phyloP scores from a whole-genome alignment of 2,797 vertebrate genomes.

The Argyrosomus regius region DNA sequence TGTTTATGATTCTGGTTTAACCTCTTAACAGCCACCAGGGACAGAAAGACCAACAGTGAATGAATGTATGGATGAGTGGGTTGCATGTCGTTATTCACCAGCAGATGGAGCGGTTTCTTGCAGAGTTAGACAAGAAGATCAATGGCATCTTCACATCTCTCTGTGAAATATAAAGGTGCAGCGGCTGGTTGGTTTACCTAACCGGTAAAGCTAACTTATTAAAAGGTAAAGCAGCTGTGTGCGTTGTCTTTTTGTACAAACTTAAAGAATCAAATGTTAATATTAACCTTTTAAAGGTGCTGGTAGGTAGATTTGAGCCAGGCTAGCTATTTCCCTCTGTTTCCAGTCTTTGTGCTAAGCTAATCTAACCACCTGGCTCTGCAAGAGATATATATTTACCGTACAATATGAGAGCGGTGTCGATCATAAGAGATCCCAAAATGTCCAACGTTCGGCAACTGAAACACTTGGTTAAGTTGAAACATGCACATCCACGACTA shows the following conservation, averaged over 20 bases:
- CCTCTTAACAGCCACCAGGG: constrained; percentile 7
- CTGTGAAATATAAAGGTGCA: no score
- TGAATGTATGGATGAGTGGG: background rate
- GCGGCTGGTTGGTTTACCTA: no score
- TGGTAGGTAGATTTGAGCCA: no score
- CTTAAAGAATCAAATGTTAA: no score
- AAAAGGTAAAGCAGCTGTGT: background rate
- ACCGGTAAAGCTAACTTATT: background rate
- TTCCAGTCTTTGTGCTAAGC: background rate
- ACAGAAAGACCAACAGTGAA: constrained; percentile 1
- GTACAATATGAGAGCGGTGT: background rate
- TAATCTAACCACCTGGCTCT: background rate
- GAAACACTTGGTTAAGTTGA: background rate
- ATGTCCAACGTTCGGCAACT: background rate
- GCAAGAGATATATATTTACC: background rate
- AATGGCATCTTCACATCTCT: background rate
- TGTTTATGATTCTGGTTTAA: background rate
- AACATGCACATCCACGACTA: background rate
- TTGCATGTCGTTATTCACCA: background rate
- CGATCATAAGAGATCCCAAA: background rate
- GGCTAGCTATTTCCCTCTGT: background rate
- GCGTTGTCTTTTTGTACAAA: no score
- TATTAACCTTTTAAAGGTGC: no score
- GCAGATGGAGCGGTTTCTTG: background rate
- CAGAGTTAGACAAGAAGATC: background rate